These are phyloP conservation scores for Cepaea hortensis DNA, from an alignment of 2,888 invertebrate genomes.

Conservation along the genomic window DNA sequence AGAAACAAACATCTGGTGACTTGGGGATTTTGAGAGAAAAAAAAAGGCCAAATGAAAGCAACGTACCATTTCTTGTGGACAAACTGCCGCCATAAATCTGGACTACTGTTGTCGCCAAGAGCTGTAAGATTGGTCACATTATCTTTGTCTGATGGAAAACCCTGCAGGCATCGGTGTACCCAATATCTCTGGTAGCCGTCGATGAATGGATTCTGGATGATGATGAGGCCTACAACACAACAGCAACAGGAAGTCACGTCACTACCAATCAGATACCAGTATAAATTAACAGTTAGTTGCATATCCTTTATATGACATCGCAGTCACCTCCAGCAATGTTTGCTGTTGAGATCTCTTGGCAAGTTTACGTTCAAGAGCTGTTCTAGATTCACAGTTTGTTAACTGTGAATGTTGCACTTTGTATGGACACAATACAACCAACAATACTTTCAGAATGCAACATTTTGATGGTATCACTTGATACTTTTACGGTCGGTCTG, in stretches of 20 bases:
- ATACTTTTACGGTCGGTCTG: no score
- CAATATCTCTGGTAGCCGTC: conserved; percentile 87
- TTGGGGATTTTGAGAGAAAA: neutral
- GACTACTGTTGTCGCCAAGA: conserved; percentile 59
- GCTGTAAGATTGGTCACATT: conserved; percentile 76
- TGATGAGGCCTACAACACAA: conserved; percentile 81
- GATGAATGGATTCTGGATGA: conserved; percentile 90
- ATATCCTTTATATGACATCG: no score
- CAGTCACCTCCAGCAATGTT: neutral
- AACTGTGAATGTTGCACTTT: no score
- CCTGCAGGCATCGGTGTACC: conserved; percentile 86
- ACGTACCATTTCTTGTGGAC: conserved; percentile 52
- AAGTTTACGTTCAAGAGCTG: no score
- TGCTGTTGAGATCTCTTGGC: neutral
- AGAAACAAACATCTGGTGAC: no score
- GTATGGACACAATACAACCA: no score
- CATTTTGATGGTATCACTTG: no score
- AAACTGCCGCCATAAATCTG: conserved; percentile 57
- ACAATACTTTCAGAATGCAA: no score
- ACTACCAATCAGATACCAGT: no score
- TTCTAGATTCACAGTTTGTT: no score
- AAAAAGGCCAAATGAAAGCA: neutral
- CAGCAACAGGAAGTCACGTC: neutral
- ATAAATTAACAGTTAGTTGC: no score
- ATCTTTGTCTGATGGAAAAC: conserved; percentile 84